Percentiles rank a stretch among this genome's conserved stretches.
Evolutionary conservation across 92 coral and sea anemone genomes (phyloP).

Genomic region (Chrysogorgia sp.): DNA sequence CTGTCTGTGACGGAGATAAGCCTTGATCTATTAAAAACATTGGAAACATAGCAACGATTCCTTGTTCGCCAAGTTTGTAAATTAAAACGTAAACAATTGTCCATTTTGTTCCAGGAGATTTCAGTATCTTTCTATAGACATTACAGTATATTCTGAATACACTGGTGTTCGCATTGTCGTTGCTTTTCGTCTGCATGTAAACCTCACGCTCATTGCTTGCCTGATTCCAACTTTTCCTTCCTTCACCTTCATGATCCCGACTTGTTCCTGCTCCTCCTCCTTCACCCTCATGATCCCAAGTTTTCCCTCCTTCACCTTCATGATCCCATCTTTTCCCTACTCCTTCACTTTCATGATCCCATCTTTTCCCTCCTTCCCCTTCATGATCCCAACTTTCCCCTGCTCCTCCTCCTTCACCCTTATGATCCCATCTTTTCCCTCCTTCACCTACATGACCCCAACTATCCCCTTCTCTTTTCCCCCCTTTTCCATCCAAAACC

Average conservation of each 20-base stretch:
- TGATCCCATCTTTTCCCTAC: too few relatives aligned
- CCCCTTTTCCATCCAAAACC: not conserved
- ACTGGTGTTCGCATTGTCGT: not conserved
- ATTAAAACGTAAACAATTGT: constrained; percentile 63
- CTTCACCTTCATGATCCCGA: too few relatives aligned
- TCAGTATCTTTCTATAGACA: constrained; percentile 44
- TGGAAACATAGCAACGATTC: constrained; percentile 79
- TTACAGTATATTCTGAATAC: constrained; percentile 11
- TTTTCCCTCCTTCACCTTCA: too few relatives aligned
- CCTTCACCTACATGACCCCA: too few relatives aligned
- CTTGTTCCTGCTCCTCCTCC: too few relatives aligned
- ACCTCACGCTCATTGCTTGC: not conserved
- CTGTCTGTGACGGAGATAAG: constrained; percentile 66
- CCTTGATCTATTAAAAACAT: constrained; percentile 79
- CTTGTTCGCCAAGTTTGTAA: constrained; percentile 97
- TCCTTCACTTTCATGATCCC: too few relatives aligned
- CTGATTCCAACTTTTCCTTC: not conserved
- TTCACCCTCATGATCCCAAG: too few relatives aligned
- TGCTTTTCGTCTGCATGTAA: not conserved
- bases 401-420: too few relatives aligned
- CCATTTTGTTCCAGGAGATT: constrained; percentile 72
- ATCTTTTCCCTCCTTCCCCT: too few relatives aligned
- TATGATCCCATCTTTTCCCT: too few relatives aligned
- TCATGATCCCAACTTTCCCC: too few relatives aligned
- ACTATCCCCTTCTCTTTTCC: not conserved